A percentile compares a stretch with the other conserved stretches of the same genome.
These are phyloP conservation scores for Aphaenogaster rudis DNA, from an alignment of 1,140 invertebrate genomes.

Conservation along the genomic window DNA sequence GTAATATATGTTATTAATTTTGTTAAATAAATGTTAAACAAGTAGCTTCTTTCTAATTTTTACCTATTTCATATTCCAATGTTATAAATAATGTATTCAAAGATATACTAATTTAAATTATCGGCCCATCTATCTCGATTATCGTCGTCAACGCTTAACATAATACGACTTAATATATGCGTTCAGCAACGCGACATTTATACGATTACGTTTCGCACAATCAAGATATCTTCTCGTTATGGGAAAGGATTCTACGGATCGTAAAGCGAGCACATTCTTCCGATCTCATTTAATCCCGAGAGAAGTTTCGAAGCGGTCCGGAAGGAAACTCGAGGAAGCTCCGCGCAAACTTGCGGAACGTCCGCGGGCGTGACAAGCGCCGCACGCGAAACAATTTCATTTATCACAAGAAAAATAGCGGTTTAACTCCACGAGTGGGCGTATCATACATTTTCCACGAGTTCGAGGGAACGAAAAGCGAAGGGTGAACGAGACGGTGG, in stretches of 20 bases:
- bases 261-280: slow-evolving; percentile 33
- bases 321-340: slow-evolving; percentile 57
- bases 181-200: neutral
- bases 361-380: slow-evolving; percentile 61
- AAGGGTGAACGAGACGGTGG: slow-evolving; percentile 25
- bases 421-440: slow-evolving; percentile 78
- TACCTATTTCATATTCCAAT: neutral
- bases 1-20: neutral
- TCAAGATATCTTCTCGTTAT: slow-evolving; percentile 16
- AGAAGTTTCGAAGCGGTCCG: slow-evolving; percentile 65
- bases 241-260: neutral
- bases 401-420: slow-evolving; percentile 83
- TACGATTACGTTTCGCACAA: neutral
- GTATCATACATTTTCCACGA: slow-evolving; percentile 76
- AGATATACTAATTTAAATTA: neutral
- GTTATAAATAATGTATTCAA: neutral
- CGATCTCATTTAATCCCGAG: slow-evolving; percentile 49
- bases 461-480: neutral
- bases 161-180: neutral
- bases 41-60: neutral
- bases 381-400: slow-evolving; percentile 82
- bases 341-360: slow-evolving; percentile 43
- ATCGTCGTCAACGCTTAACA: neutral
- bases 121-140: neutral
- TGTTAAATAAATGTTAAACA: slow-evolving; percentile 2